Evolutionary conservation across 1,140 invertebrate genomes (phyloP).

Genomic region (Aphis craccivora): DNA sequence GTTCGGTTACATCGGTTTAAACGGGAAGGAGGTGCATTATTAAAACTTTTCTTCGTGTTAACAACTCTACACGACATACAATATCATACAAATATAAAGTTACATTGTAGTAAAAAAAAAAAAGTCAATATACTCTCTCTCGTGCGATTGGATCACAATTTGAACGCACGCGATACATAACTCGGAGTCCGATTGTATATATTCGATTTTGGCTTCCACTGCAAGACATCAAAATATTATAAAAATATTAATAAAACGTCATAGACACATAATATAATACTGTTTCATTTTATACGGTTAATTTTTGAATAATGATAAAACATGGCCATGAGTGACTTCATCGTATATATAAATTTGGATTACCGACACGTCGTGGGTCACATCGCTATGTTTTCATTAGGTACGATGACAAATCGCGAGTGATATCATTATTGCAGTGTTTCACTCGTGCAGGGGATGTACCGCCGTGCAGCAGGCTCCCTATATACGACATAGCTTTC

Average conservation of each 20-base stretch:
- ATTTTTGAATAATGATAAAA: no score
- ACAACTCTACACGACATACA: not conserved
- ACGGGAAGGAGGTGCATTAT: not conserved
- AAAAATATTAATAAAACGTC: not conserved
- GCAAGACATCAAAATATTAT: not conserved
- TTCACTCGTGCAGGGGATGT: not conserved
- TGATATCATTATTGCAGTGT: not conserved
- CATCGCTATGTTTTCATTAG: not conserved
- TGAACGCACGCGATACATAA: not conserved
- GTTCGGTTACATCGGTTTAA: not conserved
- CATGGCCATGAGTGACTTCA: no score
- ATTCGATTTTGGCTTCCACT: not conserved
- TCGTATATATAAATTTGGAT: not conserved
- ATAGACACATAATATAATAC: no score
- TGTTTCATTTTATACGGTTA: no score
- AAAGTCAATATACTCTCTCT: not conserved
- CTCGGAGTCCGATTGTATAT: not conserved
- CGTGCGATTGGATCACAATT: not conserved
- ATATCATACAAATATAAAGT: not conserved
- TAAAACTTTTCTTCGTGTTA: not conserved
- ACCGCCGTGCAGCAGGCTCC: not conserved
- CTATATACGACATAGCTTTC: no score
- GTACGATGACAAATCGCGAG: not conserved
- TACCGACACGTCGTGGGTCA: not conserved
- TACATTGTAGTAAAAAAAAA: no score